Evolutionary conservation across 1,140 invertebrate species (phyloP).

Genomic region (Lamellibrachia luymesi): DNA sequence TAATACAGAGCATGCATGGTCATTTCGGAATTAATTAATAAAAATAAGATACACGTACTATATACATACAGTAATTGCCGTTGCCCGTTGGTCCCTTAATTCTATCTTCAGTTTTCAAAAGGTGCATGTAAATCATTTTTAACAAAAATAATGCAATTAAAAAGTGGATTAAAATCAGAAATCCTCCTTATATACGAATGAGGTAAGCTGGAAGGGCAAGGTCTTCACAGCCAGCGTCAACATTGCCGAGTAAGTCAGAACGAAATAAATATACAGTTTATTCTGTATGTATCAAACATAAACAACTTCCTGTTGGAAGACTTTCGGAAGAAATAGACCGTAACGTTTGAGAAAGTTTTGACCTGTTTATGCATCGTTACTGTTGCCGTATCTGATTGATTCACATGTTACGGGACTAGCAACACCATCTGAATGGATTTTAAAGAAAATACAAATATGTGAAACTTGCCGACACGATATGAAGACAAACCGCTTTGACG

Average conservation of each 20-base stretch:
- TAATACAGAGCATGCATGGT: too few relatives aligned
- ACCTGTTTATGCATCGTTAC: neutral
- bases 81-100: too few relatives aligned
- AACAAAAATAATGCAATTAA: too few relatives aligned
- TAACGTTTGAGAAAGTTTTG: neutral
- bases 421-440: neutral
- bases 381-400: neutral
- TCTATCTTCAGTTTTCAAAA: too few relatives aligned
- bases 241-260: neutral
- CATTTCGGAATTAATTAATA: too few relatives aligned
- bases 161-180: too few relatives aligned
- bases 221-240: too few relatives aligned
- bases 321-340: neutral
- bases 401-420: neutral
- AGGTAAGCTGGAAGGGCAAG: too few relatives aligned
- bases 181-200: too few relatives aligned
- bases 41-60: too few relatives aligned
- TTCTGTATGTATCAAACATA: neutral
- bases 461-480: neutral
- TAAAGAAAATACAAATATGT: neutral
- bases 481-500: neutral
- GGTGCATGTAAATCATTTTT: too few relatives aligned
- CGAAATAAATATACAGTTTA: conserved; percentile 1
- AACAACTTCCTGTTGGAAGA: neutral
- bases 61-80: too few relatives aligned